Percentiles rank a stretch among this genome's conserved stretches.
These are phyloP conservation scores for Corythoichthys intestinalis DNA, from an alignment of 2,113 vertebrate genomes.

Conservation along the genomic window DNA sequence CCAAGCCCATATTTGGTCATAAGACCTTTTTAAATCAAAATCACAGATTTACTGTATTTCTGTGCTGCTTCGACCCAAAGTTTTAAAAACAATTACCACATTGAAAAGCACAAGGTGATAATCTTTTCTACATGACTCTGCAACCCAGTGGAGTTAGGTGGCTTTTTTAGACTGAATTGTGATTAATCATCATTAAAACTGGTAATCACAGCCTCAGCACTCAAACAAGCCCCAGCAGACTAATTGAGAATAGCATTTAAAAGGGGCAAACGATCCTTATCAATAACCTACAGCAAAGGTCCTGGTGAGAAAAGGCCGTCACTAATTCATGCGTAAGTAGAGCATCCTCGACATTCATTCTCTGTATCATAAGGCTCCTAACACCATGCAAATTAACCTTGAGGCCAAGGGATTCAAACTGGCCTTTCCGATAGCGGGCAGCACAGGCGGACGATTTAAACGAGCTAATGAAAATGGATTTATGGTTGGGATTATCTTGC, in stretches of 20 bases:
- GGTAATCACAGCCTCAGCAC: conserved; percentile 37
- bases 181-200: conserved; percentile 56
- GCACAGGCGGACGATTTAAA: conserved; percentile 21
- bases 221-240: conserved; percentile 45
- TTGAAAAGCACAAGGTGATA: conserved; percentile 21
- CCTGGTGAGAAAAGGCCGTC: conserved; percentile 35
- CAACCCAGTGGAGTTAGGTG: conserved; percentile 27
- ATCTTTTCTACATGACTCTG: conserved; percentile 29
- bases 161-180: conserved; percentile 33
- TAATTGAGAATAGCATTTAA: conserved; percentile 54
- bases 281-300: conserved; percentile 27
- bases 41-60: neutral
- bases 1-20: conserved; percentile 34
- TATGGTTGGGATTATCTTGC: conserved; percentile 31
- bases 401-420: conserved; percentile 35
- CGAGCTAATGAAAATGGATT: conserved; percentile 48
- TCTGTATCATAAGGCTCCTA: conserved; percentile 41
- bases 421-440: conserved; percentile 28
- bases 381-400: conserved; percentile 58
- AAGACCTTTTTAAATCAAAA: conserved; percentile 10
- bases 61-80: neutral
- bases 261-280: conserved; percentile 37
- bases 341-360: conserved; percentile 32
- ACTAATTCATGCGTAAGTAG: conserved; percentile 49
- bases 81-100: neutral